phyloP scores from a whole-genome alignment of 2,888 invertebrate genomes.

The Syrista parreyssii region DNA sequence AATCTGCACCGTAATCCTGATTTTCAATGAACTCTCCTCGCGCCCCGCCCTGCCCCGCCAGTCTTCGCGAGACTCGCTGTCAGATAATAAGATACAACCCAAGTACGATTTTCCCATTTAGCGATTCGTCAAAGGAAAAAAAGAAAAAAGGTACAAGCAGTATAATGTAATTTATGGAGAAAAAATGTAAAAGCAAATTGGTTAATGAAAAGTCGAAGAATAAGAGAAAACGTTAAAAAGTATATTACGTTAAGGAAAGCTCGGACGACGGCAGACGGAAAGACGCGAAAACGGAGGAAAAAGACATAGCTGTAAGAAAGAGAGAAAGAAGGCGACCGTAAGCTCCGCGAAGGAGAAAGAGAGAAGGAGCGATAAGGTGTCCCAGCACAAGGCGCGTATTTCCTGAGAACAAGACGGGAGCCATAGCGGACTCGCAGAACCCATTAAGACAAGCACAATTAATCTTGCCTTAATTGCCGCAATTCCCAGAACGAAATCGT shows the following conservation, averaged over 20 bases:
- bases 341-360: not conserved
- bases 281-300: not conserved
- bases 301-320: not conserved
- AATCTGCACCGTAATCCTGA: not conserved
- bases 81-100: not conserved
- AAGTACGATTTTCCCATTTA: not conserved
- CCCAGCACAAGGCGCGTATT: not conserved
- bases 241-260: not conserved
- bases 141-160: not conserved
- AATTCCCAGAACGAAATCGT: conserved; percentile 6
- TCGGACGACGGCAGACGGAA: not conserved
- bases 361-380: not conserved
- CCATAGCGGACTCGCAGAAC: conserved; percentile 2
- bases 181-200: not conserved
- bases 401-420: not conserved
- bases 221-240: not conserved
- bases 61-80: too few relatives aligned
- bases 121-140: not conserved
- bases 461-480: conserved; percentile 5
- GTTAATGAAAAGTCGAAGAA: not conserved
- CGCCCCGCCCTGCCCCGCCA: too few relatives aligned
- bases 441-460: conserved; percentile 5
- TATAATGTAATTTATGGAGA: not conserved
- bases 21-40: not conserved
- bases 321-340: not conserved